Base-by-base conservation (phyloP, 2,113 vertebrate species). In the Laticauda laticaudata region DNA sequence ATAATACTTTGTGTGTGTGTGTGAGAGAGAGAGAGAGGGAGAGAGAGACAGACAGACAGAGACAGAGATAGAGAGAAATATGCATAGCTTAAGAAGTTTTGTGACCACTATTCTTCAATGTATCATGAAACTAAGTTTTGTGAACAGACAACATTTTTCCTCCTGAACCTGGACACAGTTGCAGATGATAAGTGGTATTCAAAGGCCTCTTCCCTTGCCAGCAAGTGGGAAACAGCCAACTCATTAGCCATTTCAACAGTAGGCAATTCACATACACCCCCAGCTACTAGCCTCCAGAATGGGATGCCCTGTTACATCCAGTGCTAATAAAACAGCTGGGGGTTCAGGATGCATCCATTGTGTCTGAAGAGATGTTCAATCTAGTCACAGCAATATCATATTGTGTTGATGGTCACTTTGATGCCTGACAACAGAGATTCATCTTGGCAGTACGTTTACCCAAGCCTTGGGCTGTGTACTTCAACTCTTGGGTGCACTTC, bases 151-250 rank as follows among this genome's bases (percentile, higher is more conserved):
- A 34, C 12, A 18, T 75, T 75, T 75, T 75, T 64, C 48, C n/a
- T 59, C 48, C 34, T 64, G 55, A 87, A 55, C 88, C 69, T 2
- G 45, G 69, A 92, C 21, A 88, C 55, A 45, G 18, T 51, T 2
- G 91, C 89, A 94, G 90, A 55, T 7, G 23, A 92, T 91, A 88
- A 92, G 81, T 94, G 95, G 95, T 95, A 94, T 45, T 0, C 12
- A 2, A 92, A 59, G 89, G 8, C 81, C 39, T 85, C 91, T 92
- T 93, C 87, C n/a, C 11, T 53, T 0, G 93, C 94, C 94, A 96
- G 95, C 88, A 29, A 91, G 92, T 93, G 6, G 88, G 94, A 81
- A 93, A 93, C 23, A 59, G 94, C 87, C 54, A 94, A 92, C 94
- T 95, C 94, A 89, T 88, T 92, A 95, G 94, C 34, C 0, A 89